Base-by-base conservation (phyloP, 2,797 vertebrate species). In the Labeo calbasu region DNA sequence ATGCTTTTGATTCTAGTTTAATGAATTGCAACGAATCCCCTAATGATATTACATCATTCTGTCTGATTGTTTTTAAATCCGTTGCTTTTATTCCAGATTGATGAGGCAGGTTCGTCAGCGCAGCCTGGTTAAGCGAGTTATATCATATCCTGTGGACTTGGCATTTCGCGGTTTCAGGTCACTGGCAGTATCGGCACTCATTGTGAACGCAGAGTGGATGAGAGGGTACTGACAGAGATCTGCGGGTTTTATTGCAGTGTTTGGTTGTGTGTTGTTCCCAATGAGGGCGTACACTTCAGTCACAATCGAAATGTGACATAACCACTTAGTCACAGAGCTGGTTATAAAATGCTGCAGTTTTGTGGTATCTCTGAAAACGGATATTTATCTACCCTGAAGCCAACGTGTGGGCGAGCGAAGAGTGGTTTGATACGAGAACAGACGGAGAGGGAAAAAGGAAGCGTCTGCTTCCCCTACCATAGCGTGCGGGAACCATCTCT, bases 341-440 rank as follows among this genome's bases (percentile, higher is more conserved):
- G 72, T 84, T 87, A 84, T 83, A 86, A 90, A 90, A 85, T 53
- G 59, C 77, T 79, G 80, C 84, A 72, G 84, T 81, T 91, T 90
- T 79, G 85, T 87, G 87, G 85, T 87, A 89, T 66, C 86, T 48
- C 23, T 85, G 17, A 65, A 85, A 87, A 77, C 86, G 88, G 91
- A 89, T 92, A 90, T 92, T 92, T 91, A 86, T 86, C 80, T 78
- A 71, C 53, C 66, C 77, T 77, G 76, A 76, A 50, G 83, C 90
- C 87, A 80, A 77, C 46, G 59, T 23, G 87, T 89, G 87, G 88
- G 92, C 89, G 90, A 90, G 91, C 75, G 51, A 68, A 82, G 66
- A 75, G 69, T 84, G 79, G 90, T 91, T 83, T 66, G 69, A 77
- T 65, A 48, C 81, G 48, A 61, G 83, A 28, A 70, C 68, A 73